Conservation (phyloP, 2,797 vertebrate species). For the Chelon labrosus region DNA sequence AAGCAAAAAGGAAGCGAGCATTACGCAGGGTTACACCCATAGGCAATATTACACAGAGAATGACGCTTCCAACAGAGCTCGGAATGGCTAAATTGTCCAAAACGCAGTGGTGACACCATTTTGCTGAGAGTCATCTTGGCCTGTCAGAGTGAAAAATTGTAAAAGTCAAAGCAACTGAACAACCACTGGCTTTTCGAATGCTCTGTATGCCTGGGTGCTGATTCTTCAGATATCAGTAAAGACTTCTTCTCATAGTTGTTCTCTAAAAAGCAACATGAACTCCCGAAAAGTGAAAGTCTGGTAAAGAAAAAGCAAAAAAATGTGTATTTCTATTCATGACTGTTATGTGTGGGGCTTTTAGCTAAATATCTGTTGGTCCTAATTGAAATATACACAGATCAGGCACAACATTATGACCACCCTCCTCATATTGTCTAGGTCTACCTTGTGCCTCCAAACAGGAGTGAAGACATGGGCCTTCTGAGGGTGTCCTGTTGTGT, state of each 20-base stretch:
- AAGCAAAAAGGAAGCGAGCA: slow-evolving; percentile 26
- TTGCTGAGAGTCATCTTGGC: slow-evolving; percentile 37
- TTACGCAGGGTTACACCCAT: slow-evolving; percentile 33
- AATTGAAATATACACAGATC: too few species aligned
- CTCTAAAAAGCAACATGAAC: background rate
- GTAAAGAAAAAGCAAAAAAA: too few species aligned
- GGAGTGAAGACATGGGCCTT: too few species aligned
- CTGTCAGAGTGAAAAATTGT: slow-evolving; percentile 40
- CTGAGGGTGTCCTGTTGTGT: too few species aligned
- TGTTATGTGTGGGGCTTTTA: too few species aligned
- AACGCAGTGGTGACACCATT: slow-evolving; percentile 26
- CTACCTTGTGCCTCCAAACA: too few species aligned
- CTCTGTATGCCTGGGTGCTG: slow-evolving; percentile 12
- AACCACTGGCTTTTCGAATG: slow-evolving; percentile 24
- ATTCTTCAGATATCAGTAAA: slow-evolving; percentile 23
- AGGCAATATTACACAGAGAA: slow-evolving; percentile 42
- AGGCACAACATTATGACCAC: too few species aligned
- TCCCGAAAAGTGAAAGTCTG: too few species aligned
- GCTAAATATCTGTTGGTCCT: too few species aligned
- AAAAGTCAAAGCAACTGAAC: slow-evolving; percentile 40
- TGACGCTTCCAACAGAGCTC: slow-evolving; percentile 43
- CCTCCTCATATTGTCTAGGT: too few species aligned
- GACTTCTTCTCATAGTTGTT: slow-evolving; percentile 8
- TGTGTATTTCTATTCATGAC: too few species aligned
- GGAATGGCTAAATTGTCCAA: slow-evolving; percentile 42